Evolutionary conservation across 2,113 vertebrate genomes (phyloP).

Genomic region (Rhombomys opimus): DNA sequence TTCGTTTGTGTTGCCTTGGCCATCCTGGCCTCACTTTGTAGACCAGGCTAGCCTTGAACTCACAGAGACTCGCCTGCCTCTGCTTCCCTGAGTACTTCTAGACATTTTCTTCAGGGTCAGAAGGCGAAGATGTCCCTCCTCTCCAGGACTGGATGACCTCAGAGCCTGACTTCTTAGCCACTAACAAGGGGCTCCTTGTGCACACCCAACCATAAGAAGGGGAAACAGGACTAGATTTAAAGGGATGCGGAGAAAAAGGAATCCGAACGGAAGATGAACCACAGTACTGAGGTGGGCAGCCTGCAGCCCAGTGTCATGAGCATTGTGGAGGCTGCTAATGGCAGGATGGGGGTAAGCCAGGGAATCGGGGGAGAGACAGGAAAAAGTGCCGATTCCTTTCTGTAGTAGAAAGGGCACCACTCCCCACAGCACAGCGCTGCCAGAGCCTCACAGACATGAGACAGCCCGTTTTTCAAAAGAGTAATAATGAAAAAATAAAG

Average conservation of each 20-base stretch:
- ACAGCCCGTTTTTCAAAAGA: conserved; percentile 83
- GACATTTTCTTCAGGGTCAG: background rate
- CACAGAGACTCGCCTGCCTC: too few species aligned
- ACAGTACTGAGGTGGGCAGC: conserved; percentile 27
- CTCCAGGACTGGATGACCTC: background rate
- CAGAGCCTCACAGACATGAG: conserved; percentile 79
- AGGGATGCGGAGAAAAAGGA: conserved; percentile 29
- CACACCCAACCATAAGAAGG: background rate
- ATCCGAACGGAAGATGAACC: background rate
- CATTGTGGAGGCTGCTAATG: background rate
- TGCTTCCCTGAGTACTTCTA: too few species aligned
- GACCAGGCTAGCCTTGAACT: too few species aligned
- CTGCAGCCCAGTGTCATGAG: background rate
- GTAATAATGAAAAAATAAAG: conserved; percentile 89
- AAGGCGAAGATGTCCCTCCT: background rate
- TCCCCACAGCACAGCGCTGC: conserved; percentile 17
- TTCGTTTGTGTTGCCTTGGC: too few species aligned
- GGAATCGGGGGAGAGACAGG: conserved; percentile 52
- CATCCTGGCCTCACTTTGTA: too few species aligned
- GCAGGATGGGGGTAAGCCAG: conserved; percentile 8
- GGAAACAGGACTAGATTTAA: background rate
- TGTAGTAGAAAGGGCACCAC: conserved; percentile 59
- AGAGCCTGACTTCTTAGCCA: background rate
- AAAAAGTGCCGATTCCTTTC: conserved; percentile 57
- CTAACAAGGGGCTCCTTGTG: background rate